Conservation (phyloP, 2,888 invertebrate genomes). For the Ptycholaimellus sp. region DNA sequence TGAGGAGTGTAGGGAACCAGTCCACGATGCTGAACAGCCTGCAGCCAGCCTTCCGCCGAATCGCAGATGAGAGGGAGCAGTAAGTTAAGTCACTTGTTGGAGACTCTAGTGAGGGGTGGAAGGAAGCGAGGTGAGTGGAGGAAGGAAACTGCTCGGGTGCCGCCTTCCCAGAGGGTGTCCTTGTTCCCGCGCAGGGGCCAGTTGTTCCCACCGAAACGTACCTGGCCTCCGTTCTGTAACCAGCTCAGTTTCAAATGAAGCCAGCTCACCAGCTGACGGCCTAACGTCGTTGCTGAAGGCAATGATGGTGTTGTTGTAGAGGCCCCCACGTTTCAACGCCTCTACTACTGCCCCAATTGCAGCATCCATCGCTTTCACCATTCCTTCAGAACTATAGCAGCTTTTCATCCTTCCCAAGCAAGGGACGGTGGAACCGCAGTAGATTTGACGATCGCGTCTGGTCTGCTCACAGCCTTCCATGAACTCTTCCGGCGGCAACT, state of each 20-base stretch:
- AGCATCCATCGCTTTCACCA: slow-evolving; percentile 58
- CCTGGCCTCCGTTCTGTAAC: slow-evolving; percentile 27
- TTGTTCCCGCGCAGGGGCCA: slow-evolving; percentile 37
- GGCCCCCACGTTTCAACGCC: slow-evolving; percentile 40
- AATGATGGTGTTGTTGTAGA: slow-evolving; percentile 55
- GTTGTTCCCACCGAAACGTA: slow-evolving; percentile 27
- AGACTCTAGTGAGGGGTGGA: too few relatives aligned
- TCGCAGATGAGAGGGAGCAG: slow-evolving; percentile 8
- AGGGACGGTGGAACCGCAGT: neutral
- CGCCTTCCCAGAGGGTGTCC: slow-evolving; percentile 63
- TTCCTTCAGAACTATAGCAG: slow-evolving; percentile 36
- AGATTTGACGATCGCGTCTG: neutral
- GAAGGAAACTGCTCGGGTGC: slow-evolving; percentile 29
- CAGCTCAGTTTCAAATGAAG: neutral
- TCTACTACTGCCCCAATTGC: slow-evolving; percentile 52
- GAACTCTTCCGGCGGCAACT: slow-evolving; percentile 6
- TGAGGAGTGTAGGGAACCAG: slow-evolving; percentile 29
- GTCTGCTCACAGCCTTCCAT: slow-evolving; percentile 12
- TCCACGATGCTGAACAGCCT: slow-evolving; percentile 30
- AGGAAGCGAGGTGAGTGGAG: slow-evolving; percentile 24
- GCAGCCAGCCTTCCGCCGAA: slow-evolving; percentile 3
- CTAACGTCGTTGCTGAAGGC: slow-evolving; percentile 71
- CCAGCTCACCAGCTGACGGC: slow-evolving; percentile 20
- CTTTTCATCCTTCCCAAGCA: neutral
- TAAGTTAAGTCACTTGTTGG: slow-evolving; percentile 8